A percentile compares a stretch with the other conserved stretches of the same genome.
phyloP scores from a whole-genome alignment of 2,888 invertebrate genomes.

The Theodoxus fluviatilis region DNA sequence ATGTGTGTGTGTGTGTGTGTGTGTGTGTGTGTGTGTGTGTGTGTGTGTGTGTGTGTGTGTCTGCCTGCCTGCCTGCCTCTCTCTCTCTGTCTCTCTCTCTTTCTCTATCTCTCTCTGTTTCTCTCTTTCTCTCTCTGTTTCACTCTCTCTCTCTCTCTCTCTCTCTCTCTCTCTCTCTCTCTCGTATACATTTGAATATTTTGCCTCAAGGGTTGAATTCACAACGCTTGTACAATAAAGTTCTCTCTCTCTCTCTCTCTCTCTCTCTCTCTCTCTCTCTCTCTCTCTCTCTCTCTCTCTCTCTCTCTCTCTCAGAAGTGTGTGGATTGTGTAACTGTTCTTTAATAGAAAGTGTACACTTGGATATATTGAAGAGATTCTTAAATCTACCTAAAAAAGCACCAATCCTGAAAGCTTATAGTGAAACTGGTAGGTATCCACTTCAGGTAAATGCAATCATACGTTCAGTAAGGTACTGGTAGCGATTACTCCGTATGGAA shows the following conservation, averaged over 20 bases:
- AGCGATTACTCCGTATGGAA: no score
- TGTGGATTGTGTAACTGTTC: background rate
- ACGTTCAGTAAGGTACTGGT: no score
- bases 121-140: background rate
- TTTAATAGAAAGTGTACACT: no score
- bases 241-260: background rate
- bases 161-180: background rate
- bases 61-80: background rate
- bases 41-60: conserved; percentile 6
- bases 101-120: background rate
- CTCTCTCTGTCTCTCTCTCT: background rate
- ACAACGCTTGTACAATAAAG: no score
- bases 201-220: no score
- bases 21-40: conserved; percentile 17
- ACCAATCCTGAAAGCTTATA: no score
- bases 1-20: background rate
- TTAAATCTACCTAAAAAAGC: no score
- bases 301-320: background rate
- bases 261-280: background rate
- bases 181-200: no score
- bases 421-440: no score
- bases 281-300: background rate
- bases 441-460: no score
- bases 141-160: background rate
- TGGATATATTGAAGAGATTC: no score